Evolutionary conservation across 2,797 vertebrate genomes (phyloP).

Genomic region (Pipistrellus nathusii): DNA sequence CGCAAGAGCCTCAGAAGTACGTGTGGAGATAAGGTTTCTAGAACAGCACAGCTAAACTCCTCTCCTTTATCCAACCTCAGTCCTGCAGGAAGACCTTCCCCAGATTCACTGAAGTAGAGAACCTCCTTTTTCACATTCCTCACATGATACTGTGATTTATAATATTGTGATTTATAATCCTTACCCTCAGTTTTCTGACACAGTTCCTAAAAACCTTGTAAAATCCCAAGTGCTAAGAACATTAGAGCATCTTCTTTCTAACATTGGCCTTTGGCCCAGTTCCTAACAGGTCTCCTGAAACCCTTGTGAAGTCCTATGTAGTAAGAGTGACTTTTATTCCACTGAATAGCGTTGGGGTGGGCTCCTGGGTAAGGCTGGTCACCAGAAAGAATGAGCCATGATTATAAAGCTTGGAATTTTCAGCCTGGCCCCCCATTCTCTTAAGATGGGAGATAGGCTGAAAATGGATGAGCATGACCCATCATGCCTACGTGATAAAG

Average conservation of each 20-base stretch:
- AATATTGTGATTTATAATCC: background rate
- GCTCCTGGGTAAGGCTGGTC: background rate
- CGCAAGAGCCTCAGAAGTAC: background rate
- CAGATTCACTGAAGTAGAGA: background rate
- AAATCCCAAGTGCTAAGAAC: background rate
- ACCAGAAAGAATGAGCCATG: background rate
- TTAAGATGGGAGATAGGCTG: background rate
- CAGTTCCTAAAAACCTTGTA: background rate
- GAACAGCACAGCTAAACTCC: conserved; percentile 6
- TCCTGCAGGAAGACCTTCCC: background rate
- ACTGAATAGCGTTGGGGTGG: background rate
- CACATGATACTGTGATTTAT: background rate
- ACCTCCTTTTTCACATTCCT: background rate
- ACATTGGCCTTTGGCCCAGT: background rate
- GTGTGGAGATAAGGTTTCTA: background rate
- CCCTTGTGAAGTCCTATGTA: background rate
- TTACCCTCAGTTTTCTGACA: background rate
- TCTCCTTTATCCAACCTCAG: background rate
- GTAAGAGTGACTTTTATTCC: background rate
- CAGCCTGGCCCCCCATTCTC: background rate
- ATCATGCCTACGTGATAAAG: background rate
- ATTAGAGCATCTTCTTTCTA: background rate
- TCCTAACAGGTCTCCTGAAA: background rate
- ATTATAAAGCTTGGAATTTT: background rate
- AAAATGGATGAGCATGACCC: background rate